Evolutionary conservation across 2,797 vertebrate genomes (phyloP).

Genomic region (Malacoraja senta): DNA sequence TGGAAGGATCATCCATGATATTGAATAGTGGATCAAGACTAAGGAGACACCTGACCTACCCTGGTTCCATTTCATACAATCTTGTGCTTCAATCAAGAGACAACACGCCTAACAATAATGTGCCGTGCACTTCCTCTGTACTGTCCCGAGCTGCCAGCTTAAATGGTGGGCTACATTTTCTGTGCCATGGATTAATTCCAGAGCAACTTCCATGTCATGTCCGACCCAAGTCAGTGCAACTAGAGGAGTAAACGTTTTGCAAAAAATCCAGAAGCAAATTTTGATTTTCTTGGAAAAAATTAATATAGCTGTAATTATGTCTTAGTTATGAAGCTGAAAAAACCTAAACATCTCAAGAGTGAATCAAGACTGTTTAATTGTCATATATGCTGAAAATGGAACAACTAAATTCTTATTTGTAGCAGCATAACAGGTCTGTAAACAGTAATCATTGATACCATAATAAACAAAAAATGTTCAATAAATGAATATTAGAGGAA

Average conservation of each 20-base stretch:
- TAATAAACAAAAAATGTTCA: too few relatives aligned
- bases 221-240: background rate
- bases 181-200: background rate
- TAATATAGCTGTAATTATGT: background rate
- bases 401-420: too few relatives aligned
- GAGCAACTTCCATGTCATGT: background rate
- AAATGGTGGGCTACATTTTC: background rate
- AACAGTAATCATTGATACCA: too few relatives aligned
- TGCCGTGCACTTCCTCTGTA: background rate
- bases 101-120: background rate
- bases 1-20: too few relatives aligned
- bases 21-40: too few relatives aligned
- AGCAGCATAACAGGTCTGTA: too few relatives aligned
- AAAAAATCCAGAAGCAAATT: background rate
- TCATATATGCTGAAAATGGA: too few relatives aligned
- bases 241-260: background rate
- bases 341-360: too few relatives aligned
- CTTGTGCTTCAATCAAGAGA: background rate
- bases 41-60: too few relatives aligned
- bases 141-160: background rate
- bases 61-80: too few relatives aligned
- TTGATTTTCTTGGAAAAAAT: background rate
- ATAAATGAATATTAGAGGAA: too few relatives aligned
- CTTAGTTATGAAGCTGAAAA: background rate
- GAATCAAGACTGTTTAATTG: too few relatives aligned